Base-by-base conservation (phyloP, 2,888 invertebrate species). In the Scaptomyza caliginosa region DNA sequence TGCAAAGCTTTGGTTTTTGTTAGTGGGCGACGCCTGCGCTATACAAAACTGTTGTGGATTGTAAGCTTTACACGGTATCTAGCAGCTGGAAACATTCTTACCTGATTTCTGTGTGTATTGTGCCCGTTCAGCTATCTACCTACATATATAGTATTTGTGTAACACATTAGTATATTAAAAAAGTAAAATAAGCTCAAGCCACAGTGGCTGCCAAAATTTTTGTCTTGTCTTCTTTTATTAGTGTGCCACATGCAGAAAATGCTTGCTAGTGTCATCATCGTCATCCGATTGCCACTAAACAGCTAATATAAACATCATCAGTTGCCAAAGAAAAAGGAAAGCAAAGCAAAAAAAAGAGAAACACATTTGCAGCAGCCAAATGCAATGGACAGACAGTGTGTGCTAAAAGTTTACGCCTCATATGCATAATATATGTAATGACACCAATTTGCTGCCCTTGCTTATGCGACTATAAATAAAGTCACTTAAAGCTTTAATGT, bases 301-400 rank as follows among this genome's bases (percentile, higher is more conserved):
- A 77, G 69, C 57, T 81, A 67, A 59, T 83, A 73, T 67, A 78
- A 80, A 69, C 66, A 69, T 80, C 77, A 75, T 42, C 76, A 36
- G 46, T 21, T 19, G 10, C 21, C 39, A 43, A 13, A 26, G 8
- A 26, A 32, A 63, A 71, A 59, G 8, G 8, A 26, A 32, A 63
- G 74, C 56, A 71, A 36, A 7, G 7, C 5, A 13, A 13, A 10
- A 30, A n/a, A n/a, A 4, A 34, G 7, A 13, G 6, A 32, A 5
- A 32, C 30, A 32, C 43, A 65, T 48, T 32, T 56, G 45, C 42
- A 40, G 42, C 57, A 46, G 50, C 43, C 58, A 59, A 57, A 50
- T 70, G 59, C 63, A 67, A 2, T 32, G n/a, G n/a, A n/a, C n/a
- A n/a, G 34, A 62, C 62, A 55, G 67, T 51, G 46, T 2, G 23